A percentile compares a stretch with the other conserved stretches of the same genome.
Evolutionary conservation across 2,888 invertebrate species (phyloP).

Genomic region (Coremacera marginata): DNA sequence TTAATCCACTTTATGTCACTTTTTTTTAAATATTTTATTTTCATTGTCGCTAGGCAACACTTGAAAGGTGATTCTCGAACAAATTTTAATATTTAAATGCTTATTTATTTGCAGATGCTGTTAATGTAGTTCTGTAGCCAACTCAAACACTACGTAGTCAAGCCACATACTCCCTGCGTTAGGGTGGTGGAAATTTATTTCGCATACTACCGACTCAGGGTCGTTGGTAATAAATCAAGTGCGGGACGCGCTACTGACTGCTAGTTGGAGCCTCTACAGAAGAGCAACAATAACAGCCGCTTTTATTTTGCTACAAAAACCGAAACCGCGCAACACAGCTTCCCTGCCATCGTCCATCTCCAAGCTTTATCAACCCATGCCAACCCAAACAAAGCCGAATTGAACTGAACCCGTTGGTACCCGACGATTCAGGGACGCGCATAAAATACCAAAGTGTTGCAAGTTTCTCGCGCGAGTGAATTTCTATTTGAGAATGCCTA

Average conservation of each 20-base stretch:
- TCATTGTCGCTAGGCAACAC: too few relatives aligned
- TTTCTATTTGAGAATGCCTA: slow-evolving; percentile 26
- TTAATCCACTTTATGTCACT: too few relatives aligned
- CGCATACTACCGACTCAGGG: slow-evolving; percentile 41
- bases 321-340: not conserved
- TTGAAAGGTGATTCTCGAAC: slow-evolving; percentile 29
- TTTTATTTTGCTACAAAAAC: slow-evolving; percentile 23
- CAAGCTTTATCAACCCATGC: not conserved
- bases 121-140: slow-evolving; percentile 13
- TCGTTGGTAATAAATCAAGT: slow-evolving; percentile 51
- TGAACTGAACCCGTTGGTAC: slow-evolving; percentile 2
- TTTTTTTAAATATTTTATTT: too few relatives aligned
- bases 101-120: slow-evolving; percentile 11
- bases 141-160: not conserved
- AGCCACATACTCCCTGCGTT: not conserved
- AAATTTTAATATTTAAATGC: slow-evolving; percentile 14
- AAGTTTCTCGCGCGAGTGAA: slow-evolving; percentile 39
- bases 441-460: slow-evolving; percentile 29
- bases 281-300: slow-evolving; percentile 16
- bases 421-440: slow-evolving; percentile 18
- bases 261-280: slow-evolving; percentile 45
- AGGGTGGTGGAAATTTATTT: slow-evolving; percentile 34
- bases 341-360: not conserved
- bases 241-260: slow-evolving; percentile 44
- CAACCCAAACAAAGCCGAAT: not conserved